A percentile compares a stretch with the other conserved stretches of the same genome.
These are phyloP conservation scores for Mythimna impura DNA, from an alignment of 2,888 invertebrate species.

Conservation along the genomic window DNA sequence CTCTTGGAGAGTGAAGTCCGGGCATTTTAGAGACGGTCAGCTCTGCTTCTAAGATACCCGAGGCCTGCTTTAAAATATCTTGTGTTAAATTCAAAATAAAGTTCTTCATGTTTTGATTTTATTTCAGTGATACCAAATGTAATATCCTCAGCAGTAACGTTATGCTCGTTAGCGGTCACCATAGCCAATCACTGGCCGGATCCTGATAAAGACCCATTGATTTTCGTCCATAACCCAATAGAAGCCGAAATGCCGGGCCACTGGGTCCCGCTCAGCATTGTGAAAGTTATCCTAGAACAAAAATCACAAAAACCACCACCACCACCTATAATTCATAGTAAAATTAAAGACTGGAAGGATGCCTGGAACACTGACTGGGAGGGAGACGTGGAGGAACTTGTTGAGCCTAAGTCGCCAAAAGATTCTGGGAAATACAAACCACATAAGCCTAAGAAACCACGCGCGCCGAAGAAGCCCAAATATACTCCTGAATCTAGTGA, in stretches of 20 bases:
- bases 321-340: neutral
- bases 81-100: neutral
- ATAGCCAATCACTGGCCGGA: conserved; percentile 55
- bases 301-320: neutral
- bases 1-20: neutral
- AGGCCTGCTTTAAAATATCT: neutral
- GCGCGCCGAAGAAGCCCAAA: neutral
- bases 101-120: neutral
- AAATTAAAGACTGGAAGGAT: neutral
- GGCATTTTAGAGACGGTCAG: neutral
- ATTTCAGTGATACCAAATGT: conserved; percentile 61
- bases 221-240: conserved; percentile 77
- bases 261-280: conserved; percentile 76
- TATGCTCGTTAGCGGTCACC: conserved; percentile 23
- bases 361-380: neutral
- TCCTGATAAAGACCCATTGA: conserved; percentile 68
- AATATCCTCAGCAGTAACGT: conserved; percentile 36
- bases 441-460: neutral
- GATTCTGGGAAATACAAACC: neutral
- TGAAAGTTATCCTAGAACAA: conserved; percentile 62
- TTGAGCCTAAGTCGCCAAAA: too few species aligned
- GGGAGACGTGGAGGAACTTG: too few species aligned
- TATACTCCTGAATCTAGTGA: neutral
- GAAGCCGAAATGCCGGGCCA: conserved; percentile 78
- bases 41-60: neutral